phyloP scores from a whole-genome alignment of 2,797 vertebrate genomes.

The Myiotriccus ornatus region DNA sequence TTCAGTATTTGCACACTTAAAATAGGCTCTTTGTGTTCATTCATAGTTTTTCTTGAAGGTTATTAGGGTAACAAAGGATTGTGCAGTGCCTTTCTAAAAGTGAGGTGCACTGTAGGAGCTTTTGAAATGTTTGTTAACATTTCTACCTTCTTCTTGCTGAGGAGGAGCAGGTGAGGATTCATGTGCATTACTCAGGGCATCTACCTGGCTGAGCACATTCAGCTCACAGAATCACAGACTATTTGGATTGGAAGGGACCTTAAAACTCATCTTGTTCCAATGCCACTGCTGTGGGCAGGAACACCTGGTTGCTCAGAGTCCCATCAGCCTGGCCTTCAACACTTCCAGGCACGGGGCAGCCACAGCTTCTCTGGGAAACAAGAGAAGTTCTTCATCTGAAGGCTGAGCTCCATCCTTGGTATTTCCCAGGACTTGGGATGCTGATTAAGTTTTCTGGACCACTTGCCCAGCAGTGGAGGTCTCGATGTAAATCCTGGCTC shows the following conservation, averaged over 20 bases:
- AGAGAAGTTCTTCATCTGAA: background rate
- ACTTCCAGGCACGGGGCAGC: background rate
- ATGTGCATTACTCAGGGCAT: background rate
- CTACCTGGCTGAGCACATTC: background rate
- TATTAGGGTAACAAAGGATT: background rate
- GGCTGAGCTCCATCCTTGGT: background rate
- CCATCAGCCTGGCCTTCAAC: background rate
- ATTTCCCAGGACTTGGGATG: background rate
- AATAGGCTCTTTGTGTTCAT: constrained; percentile 13
- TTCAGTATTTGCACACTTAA: background rate
- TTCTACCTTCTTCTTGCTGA: background rate
- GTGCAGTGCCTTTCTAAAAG: background rate
- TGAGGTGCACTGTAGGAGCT: background rate
- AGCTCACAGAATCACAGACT: background rate
- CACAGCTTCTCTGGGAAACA: background rate
- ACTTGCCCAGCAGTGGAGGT: background rate
- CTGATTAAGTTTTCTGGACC: background rate
- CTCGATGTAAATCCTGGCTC: background rate
- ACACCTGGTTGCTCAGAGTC: background rate
- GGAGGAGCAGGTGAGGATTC: background rate
- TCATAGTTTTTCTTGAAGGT: background rate
- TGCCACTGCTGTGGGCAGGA: background rate
- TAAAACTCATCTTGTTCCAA: background rate
- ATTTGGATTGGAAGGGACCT: background rate
- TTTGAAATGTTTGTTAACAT: constrained; percentile 33